phyloP scores from a whole-genome alignment of 2,113 vertebrate genomes.

The Opisthocomus hoazin region DNA sequence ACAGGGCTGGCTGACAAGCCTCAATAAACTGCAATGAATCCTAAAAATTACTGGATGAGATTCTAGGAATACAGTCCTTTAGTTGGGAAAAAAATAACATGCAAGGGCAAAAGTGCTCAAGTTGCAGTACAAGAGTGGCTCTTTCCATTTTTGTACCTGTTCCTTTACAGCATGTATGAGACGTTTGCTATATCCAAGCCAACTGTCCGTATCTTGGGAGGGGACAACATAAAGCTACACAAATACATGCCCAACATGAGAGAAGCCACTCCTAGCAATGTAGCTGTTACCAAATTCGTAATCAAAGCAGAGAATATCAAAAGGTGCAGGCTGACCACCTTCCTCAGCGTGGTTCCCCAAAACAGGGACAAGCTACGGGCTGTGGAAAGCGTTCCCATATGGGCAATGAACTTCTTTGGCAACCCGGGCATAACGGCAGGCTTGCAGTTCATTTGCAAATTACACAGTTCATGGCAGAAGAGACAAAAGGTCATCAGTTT shows the following conservation, averaged over 20 bases:
- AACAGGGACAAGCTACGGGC: not conserved
- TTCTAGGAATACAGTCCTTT: not conserved
- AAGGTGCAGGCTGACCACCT: not conserved
- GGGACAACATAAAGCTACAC: not conserved
- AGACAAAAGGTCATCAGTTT: constrained; percentile 12
- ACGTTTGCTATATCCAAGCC: not conserved
- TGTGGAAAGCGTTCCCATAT: not conserved
- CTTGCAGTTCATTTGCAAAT: constrained; percentile 4
- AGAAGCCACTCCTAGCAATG: not conserved
- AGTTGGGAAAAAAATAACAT: not conserved
- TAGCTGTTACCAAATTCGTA: not conserved
- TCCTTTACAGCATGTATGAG: not conserved
- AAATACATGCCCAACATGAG: not conserved
- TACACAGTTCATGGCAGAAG: not conserved
- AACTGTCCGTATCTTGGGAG: not conserved
- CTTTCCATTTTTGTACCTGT: not conserved
- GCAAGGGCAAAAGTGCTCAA: not conserved
- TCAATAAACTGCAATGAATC: not conserved
- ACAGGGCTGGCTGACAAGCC: not conserved
- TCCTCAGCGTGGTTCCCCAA: not conserved
- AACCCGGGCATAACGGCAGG: constrained; percentile 1
- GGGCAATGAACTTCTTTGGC: constrained; percentile 12
- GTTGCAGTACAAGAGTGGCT: not conserved
- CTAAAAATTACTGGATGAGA: not conserved
- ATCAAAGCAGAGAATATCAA: not conserved